Base-by-base conservation (phyloP, 2,113 vertebrate genomes). In the Chloropsis hardwickii region DNA sequence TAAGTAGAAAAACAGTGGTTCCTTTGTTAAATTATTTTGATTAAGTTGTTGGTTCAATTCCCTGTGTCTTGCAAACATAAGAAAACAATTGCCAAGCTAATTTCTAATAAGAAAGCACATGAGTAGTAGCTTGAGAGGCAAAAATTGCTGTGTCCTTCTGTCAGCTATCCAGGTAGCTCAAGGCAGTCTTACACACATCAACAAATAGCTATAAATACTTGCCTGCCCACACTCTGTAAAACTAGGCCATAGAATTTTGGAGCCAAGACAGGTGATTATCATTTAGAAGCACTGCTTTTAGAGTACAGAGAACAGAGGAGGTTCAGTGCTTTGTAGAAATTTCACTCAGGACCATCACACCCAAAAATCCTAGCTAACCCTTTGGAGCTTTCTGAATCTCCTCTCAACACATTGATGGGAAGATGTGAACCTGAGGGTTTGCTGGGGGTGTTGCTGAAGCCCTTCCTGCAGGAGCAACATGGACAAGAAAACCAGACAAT, bases 361-460 rank as follows among this genome's bases (percentile, higher is more conserved):
- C 24, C 21, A 9, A 84, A 90, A 87, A 76, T 47, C 31, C 35
- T 45, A 12, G 14, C 20, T 31, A 28, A 82, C 17, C 2, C 33
- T 79, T 62, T 35, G 17, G n/a, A 76, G 28, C 6, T 60, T 10
- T 1, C 37, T 76, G 44, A 61, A 82, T 76, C 10, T 64, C 13
- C 40, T 47, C 48, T 47, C 21, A 64, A 8, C 11, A 7, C 37
- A 16, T 15, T 1, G 3, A n/a, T 22, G n/a, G 61, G 53, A 58
- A 79, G 37, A 27, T 24, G 10, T 1, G 1, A 40, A 53, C 10
- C 12, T 29, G 33, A 11, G 5, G 1, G 0, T 19, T 81, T 33
- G 11, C 12, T 56, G 51, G 11, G 31, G 8, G 5, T 0, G 0
- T 7, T 82, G 60, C n/a, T 85, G 73, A 79, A 60, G 7, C 19